Percentiles rank a stretch among this genome's conserved stretches.
Evolutionary conservation across 1,140 invertebrate species (phyloP).

Genomic region (Chrysopa pallens): DNA sequence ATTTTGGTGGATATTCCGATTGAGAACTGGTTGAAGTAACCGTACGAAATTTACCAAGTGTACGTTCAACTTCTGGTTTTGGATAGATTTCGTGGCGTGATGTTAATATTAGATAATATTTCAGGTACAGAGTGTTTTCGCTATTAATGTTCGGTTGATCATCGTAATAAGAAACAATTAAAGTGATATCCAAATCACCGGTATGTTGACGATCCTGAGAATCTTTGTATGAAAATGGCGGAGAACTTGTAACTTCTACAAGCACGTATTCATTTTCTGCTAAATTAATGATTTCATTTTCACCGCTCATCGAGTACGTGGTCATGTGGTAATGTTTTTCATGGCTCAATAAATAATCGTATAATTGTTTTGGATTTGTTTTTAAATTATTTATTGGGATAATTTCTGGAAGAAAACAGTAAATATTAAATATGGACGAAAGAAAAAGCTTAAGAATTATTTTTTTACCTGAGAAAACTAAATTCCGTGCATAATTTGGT

Average conservation of each 20-base stretch:
- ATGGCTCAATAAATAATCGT: constrained; percentile 52
- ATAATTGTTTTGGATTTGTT: constrained; percentile 46
- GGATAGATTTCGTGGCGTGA: constrained; percentile 47
- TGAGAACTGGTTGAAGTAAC: constrained; percentile 20
- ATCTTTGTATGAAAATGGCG: constrained; percentile 38
- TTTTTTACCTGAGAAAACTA: constrained; percentile 46
- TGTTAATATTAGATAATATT: constrained; percentile 58
- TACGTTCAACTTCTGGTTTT: constrained; percentile 39
- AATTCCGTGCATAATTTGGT: constrained; percentile 66
- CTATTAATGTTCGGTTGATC: constrained; percentile 18
- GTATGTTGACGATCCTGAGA: constrained; percentile 39
- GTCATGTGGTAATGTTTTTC: constrained; percentile 52
- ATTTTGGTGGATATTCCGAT: background rate
- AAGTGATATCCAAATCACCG: constrained; percentile 50
- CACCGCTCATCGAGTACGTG: constrained; percentile 43
- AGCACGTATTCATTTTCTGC: constrained; percentile 37
- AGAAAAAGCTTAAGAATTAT: too few species aligned
- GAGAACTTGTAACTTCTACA: constrained; percentile 36
- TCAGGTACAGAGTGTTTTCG: constrained; percentile 35
- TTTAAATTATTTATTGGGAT: constrained; percentile 38
- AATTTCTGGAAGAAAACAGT: constrained; percentile 27
- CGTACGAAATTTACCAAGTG: constrained; percentile 41
- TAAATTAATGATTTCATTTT: constrained; percentile 13
- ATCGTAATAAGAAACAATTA: constrained; percentile 42
- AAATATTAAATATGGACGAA: constrained; percentile 1